Percentiles rank a stretch among this genome's conserved stretches.
Conservation (phyloP, 2,888 invertebrate species). For the Acleris holmiana region DNA sequence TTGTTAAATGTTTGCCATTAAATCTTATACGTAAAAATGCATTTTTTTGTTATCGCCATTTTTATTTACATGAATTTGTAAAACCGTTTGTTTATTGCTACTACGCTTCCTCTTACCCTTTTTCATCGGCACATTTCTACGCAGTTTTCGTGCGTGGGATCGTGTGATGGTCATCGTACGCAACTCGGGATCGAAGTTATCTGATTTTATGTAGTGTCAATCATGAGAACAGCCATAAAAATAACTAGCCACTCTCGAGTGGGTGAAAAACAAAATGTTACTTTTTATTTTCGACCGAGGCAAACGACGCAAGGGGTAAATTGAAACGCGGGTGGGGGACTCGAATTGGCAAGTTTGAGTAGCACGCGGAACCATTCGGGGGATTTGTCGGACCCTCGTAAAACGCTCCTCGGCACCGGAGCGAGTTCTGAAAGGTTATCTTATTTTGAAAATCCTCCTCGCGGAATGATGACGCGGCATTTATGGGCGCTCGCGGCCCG, state of each 20-base stretch:
- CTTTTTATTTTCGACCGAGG: constrained; percentile 56
- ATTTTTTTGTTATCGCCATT: neutral
- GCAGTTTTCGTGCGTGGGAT: constrained; percentile 6
- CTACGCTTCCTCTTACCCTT: constrained; percentile 2
- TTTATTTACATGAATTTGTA: neutral
- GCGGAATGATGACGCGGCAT: constrained; percentile 57
- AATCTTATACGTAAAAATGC: neutral
- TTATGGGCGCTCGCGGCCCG: constrained; percentile 45
- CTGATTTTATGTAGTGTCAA: constrained; percentile 35
- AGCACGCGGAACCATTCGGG: constrained; percentile 56
- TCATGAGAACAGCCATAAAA: constrained; percentile 53
- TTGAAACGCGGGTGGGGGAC: constrained; percentile 67
- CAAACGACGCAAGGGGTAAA: constrained; percentile 66
- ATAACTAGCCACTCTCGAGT: constrained; percentile 52
- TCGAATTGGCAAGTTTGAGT: constrained; percentile 63
- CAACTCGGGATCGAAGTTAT: constrained; percentile 26
- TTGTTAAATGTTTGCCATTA: neutral
- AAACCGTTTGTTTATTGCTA: neutral
- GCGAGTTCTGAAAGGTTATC: constrained; percentile 56
- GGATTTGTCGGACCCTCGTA: constrained; percentile 74
- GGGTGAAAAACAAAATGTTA: constrained; percentile 62
- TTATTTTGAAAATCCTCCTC: constrained; percentile 62
- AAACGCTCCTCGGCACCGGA: constrained; percentile 62
- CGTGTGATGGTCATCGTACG: constrained; percentile 21
- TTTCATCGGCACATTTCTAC: neutral